Evolutionary conservation across 2,113 vertebrate genomes (phyloP).

Genomic region (Condylura cristata): DNA sequence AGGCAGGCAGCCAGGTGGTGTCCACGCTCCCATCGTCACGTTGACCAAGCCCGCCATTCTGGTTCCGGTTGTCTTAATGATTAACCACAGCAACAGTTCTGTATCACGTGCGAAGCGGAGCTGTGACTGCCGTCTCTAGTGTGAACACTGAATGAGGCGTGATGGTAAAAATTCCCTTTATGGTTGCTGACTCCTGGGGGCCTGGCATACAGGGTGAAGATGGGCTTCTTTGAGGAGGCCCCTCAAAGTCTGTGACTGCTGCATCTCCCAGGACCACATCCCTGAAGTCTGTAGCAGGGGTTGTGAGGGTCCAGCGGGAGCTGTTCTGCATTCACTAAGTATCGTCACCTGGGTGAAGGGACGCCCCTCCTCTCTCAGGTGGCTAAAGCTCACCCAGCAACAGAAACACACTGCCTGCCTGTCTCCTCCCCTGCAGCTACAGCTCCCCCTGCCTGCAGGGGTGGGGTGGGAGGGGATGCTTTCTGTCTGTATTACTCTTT

Average conservation of each 20-base stretch:
- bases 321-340: neutral
- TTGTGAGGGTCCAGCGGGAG: neutral
- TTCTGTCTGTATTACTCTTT: neutral
- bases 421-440: neutral
- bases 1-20: neutral
- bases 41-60: neutral
- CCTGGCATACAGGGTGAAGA: neutral
- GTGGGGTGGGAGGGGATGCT: neutral
- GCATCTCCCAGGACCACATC: neutral
- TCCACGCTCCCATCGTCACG: constrained; percentile 9
- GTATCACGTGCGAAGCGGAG: neutral
- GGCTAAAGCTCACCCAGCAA: neutral
- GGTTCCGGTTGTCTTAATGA: constrained; percentile 54
- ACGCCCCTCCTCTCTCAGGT: neutral
- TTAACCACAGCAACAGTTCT: constrained; percentile 53
- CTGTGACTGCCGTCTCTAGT: neutral
- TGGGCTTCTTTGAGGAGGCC: neutral
- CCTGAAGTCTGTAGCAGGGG: neutral
- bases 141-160: neutral
- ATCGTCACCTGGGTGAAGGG: neutral
- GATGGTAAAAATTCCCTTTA: neutral
- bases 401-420: neutral
- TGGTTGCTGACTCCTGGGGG: neutral
- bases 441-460: neutral
- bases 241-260: too few species aligned